Evolutionary conservation across 2,888 invertebrate species (phyloP).

Genomic region (Chrysina gloriosa): DNA sequence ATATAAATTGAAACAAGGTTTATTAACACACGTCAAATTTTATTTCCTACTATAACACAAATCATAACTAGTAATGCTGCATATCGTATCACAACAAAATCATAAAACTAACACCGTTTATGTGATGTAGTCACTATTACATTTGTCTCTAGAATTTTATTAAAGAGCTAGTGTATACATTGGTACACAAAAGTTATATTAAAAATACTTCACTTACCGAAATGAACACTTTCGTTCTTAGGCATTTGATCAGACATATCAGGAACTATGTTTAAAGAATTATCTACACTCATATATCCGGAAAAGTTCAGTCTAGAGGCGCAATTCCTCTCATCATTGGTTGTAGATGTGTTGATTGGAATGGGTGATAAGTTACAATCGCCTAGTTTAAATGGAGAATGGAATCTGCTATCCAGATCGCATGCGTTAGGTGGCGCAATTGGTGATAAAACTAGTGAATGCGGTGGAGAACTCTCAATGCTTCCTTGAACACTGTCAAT

Average conservation of each 20-base stretch:
- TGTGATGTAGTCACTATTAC: too few species aligned
- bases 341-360: constrained; percentile 41
- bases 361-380: constrained; percentile 52
- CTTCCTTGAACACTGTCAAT: constrained; percentile 37
- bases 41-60: constrained; percentile 10
- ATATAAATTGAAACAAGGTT: constrained; percentile 10
- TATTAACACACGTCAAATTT: background rate
- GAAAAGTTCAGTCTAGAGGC: constrained; percentile 69
- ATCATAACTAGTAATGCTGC: background rate
- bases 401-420: constrained; percentile 28
- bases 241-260: constrained; percentile 57
- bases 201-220: constrained; percentile 46
- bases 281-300: constrained; percentile 69
- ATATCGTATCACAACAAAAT: too few species aligned
- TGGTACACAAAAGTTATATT: too few species aligned
- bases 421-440: constrained; percentile 50
- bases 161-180: too few species aligned
- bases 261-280: constrained; percentile 63
- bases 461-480: constrained; percentile 41
- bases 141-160: too few species aligned
- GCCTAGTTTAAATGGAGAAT: constrained; percentile 40
- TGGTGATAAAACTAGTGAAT: constrained; percentile 54
- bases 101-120: too few species aligned
- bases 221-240: constrained; percentile 48
- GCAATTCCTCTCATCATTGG: constrained; percentile 62